Conservation (phyloP, 2,113 vertebrate genomes). For the Barbus barbus region DNA sequence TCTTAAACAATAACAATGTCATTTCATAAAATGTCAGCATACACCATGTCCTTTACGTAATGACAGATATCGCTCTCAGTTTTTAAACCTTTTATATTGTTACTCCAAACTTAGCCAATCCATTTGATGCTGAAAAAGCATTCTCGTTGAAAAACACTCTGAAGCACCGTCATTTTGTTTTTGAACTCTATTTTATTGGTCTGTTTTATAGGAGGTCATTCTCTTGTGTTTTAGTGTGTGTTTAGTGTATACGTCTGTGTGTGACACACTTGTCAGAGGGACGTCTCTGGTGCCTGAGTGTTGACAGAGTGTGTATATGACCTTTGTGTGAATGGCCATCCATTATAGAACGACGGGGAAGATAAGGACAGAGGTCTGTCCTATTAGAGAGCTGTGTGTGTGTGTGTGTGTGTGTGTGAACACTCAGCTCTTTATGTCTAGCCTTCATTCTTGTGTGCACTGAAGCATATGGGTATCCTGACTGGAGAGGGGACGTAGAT, state of each 20-base stretch:
- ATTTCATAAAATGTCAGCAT: neutral
- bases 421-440: constrained; percentile 58
- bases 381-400: constrained; percentile 55
- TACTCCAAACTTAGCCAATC: neutral
- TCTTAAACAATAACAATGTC: neutral
- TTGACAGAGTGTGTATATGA: constrained; percentile 66
- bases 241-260: constrained; percentile 27
- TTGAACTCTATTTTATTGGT: constrained; percentile 23
- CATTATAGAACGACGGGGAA: constrained; percentile 64
- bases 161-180: neutral
- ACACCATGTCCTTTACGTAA: neutral
- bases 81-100: neutral
- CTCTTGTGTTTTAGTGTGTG: constrained; percentile 43
- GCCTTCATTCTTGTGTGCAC: constrained; percentile 72
- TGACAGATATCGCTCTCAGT: neutral
- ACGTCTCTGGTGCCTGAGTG: constrained; percentile 66
- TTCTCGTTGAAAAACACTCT: neutral
- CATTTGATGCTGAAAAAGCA: neutral
- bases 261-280: constrained; percentile 53
- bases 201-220: constrained; percentile 29
- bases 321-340: constrained; percentile 70
- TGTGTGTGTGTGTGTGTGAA: constrained; percentile 29
- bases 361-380: constrained; percentile 55
- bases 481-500: constrained; percentile 51
- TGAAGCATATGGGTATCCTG: constrained; percentile 63